phyloP scores from a whole-genome alignment of 2,797 vertebrate species.

The Phataginus tetradactyla region DNA sequence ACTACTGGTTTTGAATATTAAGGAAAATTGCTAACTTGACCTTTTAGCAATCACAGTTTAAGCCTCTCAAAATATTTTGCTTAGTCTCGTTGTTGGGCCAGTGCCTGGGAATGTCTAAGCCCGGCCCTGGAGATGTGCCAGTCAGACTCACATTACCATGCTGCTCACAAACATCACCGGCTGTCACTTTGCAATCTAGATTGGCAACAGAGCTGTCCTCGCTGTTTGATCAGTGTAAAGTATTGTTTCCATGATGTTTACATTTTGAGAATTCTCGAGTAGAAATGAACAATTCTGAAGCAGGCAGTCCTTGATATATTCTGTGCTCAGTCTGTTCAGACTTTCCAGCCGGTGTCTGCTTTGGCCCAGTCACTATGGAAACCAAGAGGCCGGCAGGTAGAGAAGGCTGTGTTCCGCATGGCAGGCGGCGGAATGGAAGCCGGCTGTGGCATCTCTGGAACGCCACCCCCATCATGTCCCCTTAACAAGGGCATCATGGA shows the following conservation, averaged over 20 bases:
- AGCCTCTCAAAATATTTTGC: conserved; percentile 30
- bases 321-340: conserved; percentile 42
- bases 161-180: neutral
- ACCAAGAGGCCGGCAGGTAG: neutral
- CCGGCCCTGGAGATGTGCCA: neutral
- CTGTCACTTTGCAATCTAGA: conserved; percentile 31
- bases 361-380: conserved; percentile 71
- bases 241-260: neutral
- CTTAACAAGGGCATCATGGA: neutral
- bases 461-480: conserved; percentile 37
- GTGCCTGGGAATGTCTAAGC: neutral
- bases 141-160: neutral
- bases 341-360: conserved; percentile 10
- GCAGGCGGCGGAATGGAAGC: conserved; percentile 47
- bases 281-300: conserved; percentile 61
- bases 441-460: conserved; percentile 26
- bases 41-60: conserved; percentile 39
- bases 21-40: conserved; percentile 25
- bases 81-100: neutral
- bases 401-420: conserved; percentile 68
- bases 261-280: conserved; percentile 64
- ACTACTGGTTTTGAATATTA: conserved; percentile 46
- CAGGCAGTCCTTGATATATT: conserved; percentile 10
- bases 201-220: neutral
- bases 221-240: conserved; percentile 56